phyloP scores from a whole-genome alignment of 2,888 invertebrate species.

The Melanophora roralis region DNA sequence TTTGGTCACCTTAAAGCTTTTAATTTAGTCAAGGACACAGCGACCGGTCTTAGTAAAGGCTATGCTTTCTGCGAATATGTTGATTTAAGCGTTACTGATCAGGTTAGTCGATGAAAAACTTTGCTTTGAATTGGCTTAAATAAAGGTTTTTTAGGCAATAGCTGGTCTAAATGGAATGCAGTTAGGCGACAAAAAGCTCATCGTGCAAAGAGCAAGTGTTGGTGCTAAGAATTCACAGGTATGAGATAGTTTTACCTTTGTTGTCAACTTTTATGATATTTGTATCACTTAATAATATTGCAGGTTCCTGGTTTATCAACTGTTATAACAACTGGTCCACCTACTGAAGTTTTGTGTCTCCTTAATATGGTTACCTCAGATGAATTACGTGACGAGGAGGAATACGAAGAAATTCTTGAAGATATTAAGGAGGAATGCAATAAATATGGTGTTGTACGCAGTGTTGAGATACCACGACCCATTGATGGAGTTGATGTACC shows the following conservation, averaged over 20 bases:
- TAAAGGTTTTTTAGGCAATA: slow-evolving; percentile 84
- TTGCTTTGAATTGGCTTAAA: too few species aligned
- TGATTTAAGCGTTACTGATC: slow-evolving; percentile 96
- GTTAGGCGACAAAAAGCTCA: slow-evolving; percentile 97
- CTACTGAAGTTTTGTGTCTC: slow-evolving; percentile 94
- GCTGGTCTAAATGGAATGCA: slow-evolving; percentile 99
- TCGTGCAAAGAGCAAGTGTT: slow-evolving; percentile 97
- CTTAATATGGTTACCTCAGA: slow-evolving; percentile 98
- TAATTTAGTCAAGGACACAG: slow-evolving; percentile 98
- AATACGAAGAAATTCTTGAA: slow-evolving; percentile 98
- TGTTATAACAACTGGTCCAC: slow-evolving; percentile 90
- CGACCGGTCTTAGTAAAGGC: slow-evolving; percentile 97
- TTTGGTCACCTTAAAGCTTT: slow-evolving; percentile 98
- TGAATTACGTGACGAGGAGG: slow-evolving; percentile 96
- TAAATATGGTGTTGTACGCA: slow-evolving; percentile 96
- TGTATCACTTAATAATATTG: too few species aligned
- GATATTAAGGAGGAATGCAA: slow-evolving; percentile 98
- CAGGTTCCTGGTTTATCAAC: slow-evolving; percentile 89
- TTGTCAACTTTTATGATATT: neutral
- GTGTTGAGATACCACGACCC: slow-evolving; percentile 96
- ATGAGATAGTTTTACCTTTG: neutral
- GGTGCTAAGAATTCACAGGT: slow-evolving; percentile 94
- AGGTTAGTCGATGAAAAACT: slow-evolving; percentile 82
- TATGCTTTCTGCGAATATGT: slow-evolving; percentile 99
- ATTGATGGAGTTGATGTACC: slow-evolving; percentile 97